These are phyloP conservation scores for Alaudala cheleensis DNA, from an alignment of 2,113 vertebrate genomes.

Conservation along the genomic window DNA sequence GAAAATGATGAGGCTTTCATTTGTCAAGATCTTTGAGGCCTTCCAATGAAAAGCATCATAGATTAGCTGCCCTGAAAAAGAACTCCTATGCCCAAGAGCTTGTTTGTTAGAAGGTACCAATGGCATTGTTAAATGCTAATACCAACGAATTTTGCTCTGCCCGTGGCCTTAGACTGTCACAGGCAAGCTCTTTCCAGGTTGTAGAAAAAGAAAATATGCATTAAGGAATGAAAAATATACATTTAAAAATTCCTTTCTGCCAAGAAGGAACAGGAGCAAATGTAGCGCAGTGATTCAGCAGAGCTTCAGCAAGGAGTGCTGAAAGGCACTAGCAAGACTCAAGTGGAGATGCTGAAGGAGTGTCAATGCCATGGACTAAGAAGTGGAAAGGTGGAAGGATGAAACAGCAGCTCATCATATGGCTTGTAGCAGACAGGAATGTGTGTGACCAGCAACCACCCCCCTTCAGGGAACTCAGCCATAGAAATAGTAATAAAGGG, in stretches of 20 bases:
- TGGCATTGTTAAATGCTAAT: not conserved
- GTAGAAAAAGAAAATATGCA: not conserved
- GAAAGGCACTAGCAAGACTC: not conserved
- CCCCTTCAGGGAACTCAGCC: not conserved
- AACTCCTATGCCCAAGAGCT: not conserved
- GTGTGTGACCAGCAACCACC: not conserved
- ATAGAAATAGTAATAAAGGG: not conserved
- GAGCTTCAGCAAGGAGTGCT: not conserved
- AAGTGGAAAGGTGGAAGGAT: not conserved
- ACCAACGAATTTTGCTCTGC: not conserved
- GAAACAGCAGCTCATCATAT: rapidly evolving
- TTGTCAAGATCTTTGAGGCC: not conserved
- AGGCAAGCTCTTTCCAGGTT: not conserved
- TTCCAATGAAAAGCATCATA: not conserved
- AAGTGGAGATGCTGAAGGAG: rapidly evolving
- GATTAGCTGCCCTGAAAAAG: not conserved
- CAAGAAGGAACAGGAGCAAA: not conserved
- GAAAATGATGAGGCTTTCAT: not conserved
- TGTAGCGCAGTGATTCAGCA: not conserved
- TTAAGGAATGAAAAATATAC: not conserved
- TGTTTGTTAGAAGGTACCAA: not conserved
- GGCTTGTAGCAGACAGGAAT: not conserved
- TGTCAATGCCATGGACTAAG: not conserved
- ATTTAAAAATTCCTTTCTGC: not conserved
- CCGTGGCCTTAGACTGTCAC: not conserved